Evolutionary conservation across 2,113 vertebrate species (phyloP).

Genomic region (Athene noctua): DNA sequence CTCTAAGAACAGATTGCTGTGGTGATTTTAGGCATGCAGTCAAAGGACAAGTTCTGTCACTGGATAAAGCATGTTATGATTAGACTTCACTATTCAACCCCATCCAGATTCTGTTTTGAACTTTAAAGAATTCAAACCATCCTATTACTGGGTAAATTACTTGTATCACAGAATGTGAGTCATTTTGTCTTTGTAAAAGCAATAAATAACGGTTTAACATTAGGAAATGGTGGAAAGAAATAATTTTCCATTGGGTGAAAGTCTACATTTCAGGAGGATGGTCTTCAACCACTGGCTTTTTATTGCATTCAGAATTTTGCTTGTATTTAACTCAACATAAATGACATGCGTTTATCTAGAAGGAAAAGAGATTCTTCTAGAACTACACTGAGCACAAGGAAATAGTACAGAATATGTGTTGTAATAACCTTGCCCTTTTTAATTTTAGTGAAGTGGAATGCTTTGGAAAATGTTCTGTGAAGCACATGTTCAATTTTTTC

Average conservation of each 20-base stretch:
- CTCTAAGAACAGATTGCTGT: neutral
- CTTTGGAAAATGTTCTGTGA: slow-evolving; percentile 15
- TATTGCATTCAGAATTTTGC: neutral
- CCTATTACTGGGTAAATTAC: neutral
- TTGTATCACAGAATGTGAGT: neutral
- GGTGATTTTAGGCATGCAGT: neutral
- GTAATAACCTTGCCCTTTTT: slow-evolving; percentile 1
- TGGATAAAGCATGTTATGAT: neutral
- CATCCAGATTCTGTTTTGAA: neutral
- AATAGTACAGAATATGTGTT: neutral
- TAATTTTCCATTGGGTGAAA: neutral
- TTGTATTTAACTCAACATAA: neutral
- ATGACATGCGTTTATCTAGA: neutral
- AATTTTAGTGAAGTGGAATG: neutral
- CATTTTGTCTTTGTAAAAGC: neutral
- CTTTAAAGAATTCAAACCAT: neutral
- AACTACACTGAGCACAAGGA: neutral
- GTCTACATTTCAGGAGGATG: neutral
- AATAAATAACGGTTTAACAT: neutral
- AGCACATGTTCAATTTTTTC: neutral
- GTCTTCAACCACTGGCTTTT: neutral
- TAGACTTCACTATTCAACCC: neutral
- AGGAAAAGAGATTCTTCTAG: slow-evolving; percentile 1
- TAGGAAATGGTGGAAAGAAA: neutral
- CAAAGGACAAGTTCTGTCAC: neutral